A percentile compares a stretch with the other conserved stretches of the same genome.
Conservation (phyloP, 2,888 invertebrate species). For the Exocentrus adspersus region DNA sequence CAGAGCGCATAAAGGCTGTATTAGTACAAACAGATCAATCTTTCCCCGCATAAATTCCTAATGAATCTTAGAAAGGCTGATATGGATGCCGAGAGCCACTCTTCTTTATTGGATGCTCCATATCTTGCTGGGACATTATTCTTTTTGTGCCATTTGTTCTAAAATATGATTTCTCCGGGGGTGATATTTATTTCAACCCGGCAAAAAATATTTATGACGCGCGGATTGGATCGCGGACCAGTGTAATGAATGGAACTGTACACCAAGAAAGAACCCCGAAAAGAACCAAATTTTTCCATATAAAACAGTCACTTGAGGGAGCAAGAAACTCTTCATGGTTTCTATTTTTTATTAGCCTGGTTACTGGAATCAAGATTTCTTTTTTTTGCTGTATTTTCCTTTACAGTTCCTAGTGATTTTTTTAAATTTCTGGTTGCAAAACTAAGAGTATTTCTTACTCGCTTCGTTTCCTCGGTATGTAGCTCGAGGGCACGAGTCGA, state of each 20-base stretch:
- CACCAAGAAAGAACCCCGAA: no score
- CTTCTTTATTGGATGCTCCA: slow-evolving; percentile 25
- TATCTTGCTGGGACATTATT: slow-evolving; percentile 14
- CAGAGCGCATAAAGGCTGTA: neutral
- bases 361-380: no score
- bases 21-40: slow-evolving; percentile 21
- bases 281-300: no score
- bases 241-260: slow-evolving; percentile 31
- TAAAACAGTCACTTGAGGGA: no score
- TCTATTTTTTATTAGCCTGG: no score
- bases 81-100: slow-evolving; percentile 18
- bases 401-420: no score
- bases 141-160: slow-evolving; percentile 22
- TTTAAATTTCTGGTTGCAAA: no score
- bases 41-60: slow-evolving; percentile 27
- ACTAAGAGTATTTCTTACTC: no score
- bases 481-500: slow-evolving; percentile 19
- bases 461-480: neutral
- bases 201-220: slow-evolving; percentile 46
- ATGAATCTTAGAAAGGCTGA: slow-evolving; percentile 19
- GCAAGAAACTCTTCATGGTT: no score
- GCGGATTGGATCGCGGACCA: slow-evolving; percentile 42
- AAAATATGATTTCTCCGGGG: slow-evolving; percentile 27
- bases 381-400: no score
- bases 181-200: slow-evolving; percentile 29